Conservation (phyloP, 2,888 invertebrate genomes). For the Napeogenes sylphis region DNA sequence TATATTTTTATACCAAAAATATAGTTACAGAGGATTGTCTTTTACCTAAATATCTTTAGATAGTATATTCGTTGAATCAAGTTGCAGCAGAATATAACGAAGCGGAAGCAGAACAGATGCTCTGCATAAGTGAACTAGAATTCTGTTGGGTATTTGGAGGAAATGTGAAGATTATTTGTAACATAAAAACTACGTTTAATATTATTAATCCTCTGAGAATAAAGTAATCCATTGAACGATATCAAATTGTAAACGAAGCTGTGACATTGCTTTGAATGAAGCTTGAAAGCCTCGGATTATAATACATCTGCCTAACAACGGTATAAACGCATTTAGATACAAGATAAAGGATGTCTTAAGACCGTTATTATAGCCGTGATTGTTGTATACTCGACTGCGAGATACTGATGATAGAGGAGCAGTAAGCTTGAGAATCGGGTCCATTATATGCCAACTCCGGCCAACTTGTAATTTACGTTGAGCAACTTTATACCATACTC, state of each 20-base stretch:
- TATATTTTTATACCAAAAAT: too few species aligned
- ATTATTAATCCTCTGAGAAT: too few species aligned
- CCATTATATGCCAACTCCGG: constrained; percentile 42
- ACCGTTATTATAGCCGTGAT: constrained; percentile 18
- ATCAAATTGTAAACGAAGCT: background rate
- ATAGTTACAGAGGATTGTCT: too few species aligned
- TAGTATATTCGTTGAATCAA: too few species aligned
- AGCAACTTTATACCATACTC: constrained; percentile 44
- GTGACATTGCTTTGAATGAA: background rate
- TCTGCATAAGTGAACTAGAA: too few species aligned
- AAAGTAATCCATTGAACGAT: background rate
- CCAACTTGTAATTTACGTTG: constrained; percentile 48
- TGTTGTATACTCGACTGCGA: constrained; percentile 21
- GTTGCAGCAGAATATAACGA: too few species aligned
- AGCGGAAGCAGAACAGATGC: too few species aligned
- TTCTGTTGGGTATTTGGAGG: too few species aligned
- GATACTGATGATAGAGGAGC: constrained; percentile 30
- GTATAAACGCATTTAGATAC: background rate
- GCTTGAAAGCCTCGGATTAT: background rate
- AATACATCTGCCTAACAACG: background rate
- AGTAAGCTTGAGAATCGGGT: constrained; percentile 37
- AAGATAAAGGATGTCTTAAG: constrained; percentile 13
- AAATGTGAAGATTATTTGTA: background rate
- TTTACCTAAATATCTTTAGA: too few species aligned
- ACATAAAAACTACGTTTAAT: background rate